These are phyloP conservation scores for Nomada flava DNA, from an alignment of 2,888 invertebrate genomes.

Conservation along the genomic window DNA sequence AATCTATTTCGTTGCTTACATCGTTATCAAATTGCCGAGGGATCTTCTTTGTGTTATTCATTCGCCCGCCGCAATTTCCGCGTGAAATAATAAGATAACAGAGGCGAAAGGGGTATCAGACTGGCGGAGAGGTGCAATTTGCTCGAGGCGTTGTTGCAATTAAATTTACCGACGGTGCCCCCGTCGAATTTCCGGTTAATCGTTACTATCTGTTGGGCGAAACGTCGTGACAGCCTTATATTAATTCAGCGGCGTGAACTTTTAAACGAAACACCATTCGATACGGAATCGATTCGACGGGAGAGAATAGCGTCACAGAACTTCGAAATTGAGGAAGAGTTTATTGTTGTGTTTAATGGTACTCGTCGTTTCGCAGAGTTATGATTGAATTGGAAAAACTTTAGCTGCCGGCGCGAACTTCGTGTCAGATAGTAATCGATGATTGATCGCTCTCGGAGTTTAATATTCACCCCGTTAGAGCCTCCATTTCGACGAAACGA, in stretches of 20 bases:
- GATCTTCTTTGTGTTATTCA: slow-evolving; percentile 31
- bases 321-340: too few relatives aligned
- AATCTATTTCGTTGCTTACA: slow-evolving; percentile 22
- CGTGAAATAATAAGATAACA: slow-evolving; percentile 37
- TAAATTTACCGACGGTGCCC: slow-evolving; percentile 26
- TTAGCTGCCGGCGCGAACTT: too few relatives aligned
- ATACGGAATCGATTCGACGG: neutral
- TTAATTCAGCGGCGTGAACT: too few relatives aligned
- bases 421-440: neutral
- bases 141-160: slow-evolving; percentile 15
- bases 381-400: too few relatives aligned
- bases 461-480: neutral
- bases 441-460: neutral
- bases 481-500: neutral
- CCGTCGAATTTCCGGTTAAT: neutral
- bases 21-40: slow-evolving; percentile 15
- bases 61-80: slow-evolving; percentile 13
- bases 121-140: slow-evolving; percentile 6
- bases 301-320: too few relatives aligned
- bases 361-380: too few relatives aligned
- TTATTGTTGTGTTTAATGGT: too few relatives aligned
- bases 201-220: neutral
- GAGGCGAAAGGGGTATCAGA: neutral
- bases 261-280: neutral
- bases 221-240: neutral